Evolutionary conservation across 1,140 invertebrate species (phyloP).

Genomic region (Arctopsyche grandis): DNA sequence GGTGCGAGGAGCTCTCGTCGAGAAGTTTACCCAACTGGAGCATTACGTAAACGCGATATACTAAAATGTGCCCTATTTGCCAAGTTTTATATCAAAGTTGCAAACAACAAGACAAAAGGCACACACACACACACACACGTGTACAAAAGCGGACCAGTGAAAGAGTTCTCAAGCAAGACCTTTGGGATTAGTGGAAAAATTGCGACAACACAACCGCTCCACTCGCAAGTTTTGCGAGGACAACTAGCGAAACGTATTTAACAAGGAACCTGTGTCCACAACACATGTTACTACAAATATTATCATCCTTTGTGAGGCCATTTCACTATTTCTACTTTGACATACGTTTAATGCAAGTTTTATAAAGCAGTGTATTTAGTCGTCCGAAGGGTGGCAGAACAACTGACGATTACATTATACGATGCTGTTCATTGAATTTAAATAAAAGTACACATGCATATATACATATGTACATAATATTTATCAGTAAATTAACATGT

Average conservation of each 20-base stretch:
- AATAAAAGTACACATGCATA: no score
- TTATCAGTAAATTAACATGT: no score
- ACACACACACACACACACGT: not conserved
- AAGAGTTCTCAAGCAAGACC: conserved; percentile 22
- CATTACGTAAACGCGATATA: conserved; percentile 17
- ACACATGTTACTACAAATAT: conserved; percentile 21
- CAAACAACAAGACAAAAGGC: conserved; percentile 39
- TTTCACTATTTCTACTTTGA: no score
- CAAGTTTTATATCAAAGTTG: conserved; percentile 38
- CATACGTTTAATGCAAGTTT: no score
- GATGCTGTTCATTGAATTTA: no score
- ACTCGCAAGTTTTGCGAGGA: conserved; percentile 3
- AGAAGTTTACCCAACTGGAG: not conserved
- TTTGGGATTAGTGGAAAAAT: conserved; percentile 44
- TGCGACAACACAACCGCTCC: conserved; percentile 36
- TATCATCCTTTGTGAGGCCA: not conserved
- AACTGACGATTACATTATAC: no score
- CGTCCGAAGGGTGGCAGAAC: no score
- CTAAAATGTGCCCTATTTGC: conserved; percentile 34
- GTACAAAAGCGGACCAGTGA: conserved; percentile 6
- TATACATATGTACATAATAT: no score
- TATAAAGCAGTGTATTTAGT: no score
- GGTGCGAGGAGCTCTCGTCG: no score
- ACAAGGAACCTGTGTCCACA: not conserved
- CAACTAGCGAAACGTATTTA: conserved; percentile 24